Percentiles rank a stretch among this genome's conserved stretches.
Conservation (phyloP, 2,888 invertebrate genomes). For the Pterobdella sp. region DNA sequence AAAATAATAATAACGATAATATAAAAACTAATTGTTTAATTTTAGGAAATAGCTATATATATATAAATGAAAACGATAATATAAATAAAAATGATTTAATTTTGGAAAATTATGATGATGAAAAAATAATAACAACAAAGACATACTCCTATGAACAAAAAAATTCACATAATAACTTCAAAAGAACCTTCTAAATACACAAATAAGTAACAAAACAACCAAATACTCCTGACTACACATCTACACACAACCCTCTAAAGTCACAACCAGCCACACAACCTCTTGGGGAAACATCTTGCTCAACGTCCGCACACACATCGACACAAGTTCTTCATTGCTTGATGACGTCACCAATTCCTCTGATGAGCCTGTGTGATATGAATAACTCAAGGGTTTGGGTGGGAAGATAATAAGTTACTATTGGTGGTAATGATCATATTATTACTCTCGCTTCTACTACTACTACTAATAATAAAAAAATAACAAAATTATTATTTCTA, state of each 20-base stretch:
- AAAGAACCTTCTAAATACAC: no score
- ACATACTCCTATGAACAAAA: no score
- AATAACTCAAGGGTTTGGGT: not conserved
- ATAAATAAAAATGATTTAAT: not conserved
- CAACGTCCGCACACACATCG: conserved; percentile 48
- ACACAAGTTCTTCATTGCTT: conserved; percentile 38
- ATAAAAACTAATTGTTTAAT: not conserved
- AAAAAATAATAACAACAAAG: no score
- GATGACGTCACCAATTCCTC: conserved; percentile 41
- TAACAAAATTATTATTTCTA: no score
- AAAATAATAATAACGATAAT: not conserved
- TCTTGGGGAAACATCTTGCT: conserved; percentile 50
- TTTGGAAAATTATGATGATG: not conserved
- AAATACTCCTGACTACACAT: no score
- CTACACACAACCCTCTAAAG: no score
- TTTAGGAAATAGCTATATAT: not conserved
- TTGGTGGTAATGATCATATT: no score
- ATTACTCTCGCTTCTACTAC: not conserved
- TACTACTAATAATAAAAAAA: not conserved
- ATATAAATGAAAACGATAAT: not conserved
- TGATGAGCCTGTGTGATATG: conserved; percentile 46
- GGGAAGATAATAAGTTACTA: no score
- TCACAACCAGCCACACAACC: no score
- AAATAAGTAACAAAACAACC: no score
- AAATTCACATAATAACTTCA: no score